Evolutionary conservation across 2,797 vertebrate genomes (phyloP).

Genomic region (Artibeus jamaicensis): DNA sequence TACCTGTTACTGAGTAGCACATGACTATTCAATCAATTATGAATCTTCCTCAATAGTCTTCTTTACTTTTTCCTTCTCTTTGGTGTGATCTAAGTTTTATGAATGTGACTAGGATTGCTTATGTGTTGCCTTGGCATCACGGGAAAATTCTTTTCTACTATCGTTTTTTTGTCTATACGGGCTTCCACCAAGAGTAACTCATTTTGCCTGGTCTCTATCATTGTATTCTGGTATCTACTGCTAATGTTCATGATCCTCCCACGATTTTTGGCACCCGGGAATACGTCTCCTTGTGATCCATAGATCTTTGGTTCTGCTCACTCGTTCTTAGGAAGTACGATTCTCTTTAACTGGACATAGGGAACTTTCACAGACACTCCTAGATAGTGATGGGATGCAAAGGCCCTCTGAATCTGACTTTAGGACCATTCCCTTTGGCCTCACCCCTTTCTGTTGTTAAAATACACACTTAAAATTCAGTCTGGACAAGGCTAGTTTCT

Average conservation of each 20-base stretch:
- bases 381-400: background rate
- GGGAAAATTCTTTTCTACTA: background rate
- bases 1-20: background rate
- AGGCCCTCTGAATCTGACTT: background rate
- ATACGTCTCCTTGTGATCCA: background rate
- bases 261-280: background rate
- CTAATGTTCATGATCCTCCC: background rate
- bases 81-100: background rate
- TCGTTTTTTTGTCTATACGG: background rate
- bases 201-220: background rate
- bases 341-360: background rate
- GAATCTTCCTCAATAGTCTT: background rate
- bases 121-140: background rate
- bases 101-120: background rate
- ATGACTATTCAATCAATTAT: background rate
- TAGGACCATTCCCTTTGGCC: background rate
- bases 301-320: background rate
- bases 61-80: background rate
- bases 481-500: background rate
- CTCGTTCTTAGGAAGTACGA: background rate
- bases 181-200: background rate
- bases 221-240: background rate
- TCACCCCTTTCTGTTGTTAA: background rate
- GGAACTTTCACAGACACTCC: background rate
- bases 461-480: background rate